Evolutionary conservation across 2,113 vertebrate genomes (phyloP), one percentile per base, ranked within the genome.

Genomic region (Muscicapa adusta): DNA sequence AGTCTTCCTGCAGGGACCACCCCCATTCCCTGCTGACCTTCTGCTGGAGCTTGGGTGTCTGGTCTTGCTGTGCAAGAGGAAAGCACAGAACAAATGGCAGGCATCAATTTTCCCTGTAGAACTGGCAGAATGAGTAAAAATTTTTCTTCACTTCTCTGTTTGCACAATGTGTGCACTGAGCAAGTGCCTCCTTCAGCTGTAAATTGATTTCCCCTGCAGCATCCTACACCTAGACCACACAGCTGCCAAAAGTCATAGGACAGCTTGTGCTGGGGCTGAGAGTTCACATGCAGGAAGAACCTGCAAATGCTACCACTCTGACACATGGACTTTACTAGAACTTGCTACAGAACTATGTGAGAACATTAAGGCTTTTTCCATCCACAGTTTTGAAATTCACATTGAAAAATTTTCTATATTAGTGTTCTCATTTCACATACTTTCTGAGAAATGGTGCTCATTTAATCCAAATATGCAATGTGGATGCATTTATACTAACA

Each of bases 371-470:
- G 18, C 14, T 81, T 77, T 40, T 80, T 61, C 18, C 17, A 36
- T 76, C 40, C n/a, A 40, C n/a, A n/a, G 31, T 48, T 93, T 68
- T 65, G 73, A 94, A 68, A 42, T 66, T 77, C 45, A 53, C 12
- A 19, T 13, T 66, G 57, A 91, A 94, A 88, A 54, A 42, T 17
- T 15, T 61, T 58, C n/a, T 48, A 4, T 43, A 45, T 66, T 77
- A 54, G 16, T 42, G 23, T 29, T 72, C 23, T 73, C 23, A 80
- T 89, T 79, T 76, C 89, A 79, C 25, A 42, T 48, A 31, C 14
- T 78, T 76, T 89, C 79, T 96, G 76, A 77, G 75, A 91, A 93
- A 94, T 86, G 26, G 25, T 36, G 12, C 54, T 84, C n/a, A 76
- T 95, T 93, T 84, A 83, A 54, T 86, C 63, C 56, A 84, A 83